Conservation (phyloP, 2,113 vertebrate species). For the Syngnathoides biaculeatus region DNA sequence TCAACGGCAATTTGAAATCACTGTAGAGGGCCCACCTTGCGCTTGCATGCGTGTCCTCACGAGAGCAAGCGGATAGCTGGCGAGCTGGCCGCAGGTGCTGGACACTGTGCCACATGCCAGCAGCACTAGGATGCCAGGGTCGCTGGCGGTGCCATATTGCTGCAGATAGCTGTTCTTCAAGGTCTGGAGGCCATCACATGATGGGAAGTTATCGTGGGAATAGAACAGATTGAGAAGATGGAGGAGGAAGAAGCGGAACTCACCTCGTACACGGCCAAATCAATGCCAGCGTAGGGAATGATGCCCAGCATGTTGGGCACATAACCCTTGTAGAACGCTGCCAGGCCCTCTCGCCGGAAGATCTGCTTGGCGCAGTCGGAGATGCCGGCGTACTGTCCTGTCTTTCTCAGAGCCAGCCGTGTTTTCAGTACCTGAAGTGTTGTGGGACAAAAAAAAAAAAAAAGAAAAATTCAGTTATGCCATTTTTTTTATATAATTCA, state of each 20-base stretch:
- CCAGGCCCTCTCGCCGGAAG: constrained; percentile 79
- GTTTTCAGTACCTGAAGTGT: constrained; percentile 87
- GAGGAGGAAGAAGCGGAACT: not conserved
- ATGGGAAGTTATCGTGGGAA: not conserved
- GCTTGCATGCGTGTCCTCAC: constrained; percentile 96
- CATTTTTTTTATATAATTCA: no score
- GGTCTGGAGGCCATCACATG: constrained; percentile 68
- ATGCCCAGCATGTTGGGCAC: constrained; percentile 95
- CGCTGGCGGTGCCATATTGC: constrained; percentile 77
- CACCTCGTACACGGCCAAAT: constrained; percentile 95
- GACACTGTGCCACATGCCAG: constrained; percentile 93
- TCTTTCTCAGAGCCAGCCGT: constrained; percentile 84
- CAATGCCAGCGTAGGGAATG: constrained; percentile 94
- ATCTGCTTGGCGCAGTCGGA: constrained; percentile 88
- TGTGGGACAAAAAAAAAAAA: not conserved
- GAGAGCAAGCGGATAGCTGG: constrained; percentile 91
- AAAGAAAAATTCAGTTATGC: no score
- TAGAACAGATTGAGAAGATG: rapidly evolving
- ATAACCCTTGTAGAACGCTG: constrained; percentile 94
- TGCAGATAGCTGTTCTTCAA: constrained; percentile 90
- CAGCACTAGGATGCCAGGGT: constrained; percentile 86
- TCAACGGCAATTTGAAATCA: not conserved
- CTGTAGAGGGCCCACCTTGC: constrained; percentile 78
- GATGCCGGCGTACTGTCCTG: constrained; percentile 86
- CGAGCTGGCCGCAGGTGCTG: constrained; percentile 92